Base-by-base conservation (phyloP, 2,797 vertebrate genomes). In the Pseudomugil tenellus region DNA sequence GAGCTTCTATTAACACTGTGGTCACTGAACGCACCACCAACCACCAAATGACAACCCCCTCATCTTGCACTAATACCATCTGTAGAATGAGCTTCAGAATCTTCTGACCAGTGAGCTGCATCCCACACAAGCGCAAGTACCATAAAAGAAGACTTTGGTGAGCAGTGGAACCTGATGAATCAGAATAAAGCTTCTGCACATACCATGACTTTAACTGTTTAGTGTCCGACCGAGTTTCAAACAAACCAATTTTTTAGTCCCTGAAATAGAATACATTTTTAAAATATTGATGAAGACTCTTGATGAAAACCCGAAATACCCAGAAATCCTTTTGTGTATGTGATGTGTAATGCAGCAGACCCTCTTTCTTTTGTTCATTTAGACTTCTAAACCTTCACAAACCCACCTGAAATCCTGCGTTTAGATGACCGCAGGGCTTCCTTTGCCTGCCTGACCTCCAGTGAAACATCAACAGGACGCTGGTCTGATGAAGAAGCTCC, bases 361-460 rank as follows among this genome's bases (percentile, higher is more conserved):
- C n/a, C n/a, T n/a, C n/a, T n/a, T n/a, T n/a, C n/a, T n/a, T n/a
- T n/a, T n/a, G n/a, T n/a, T n/a, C n/a, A 54, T 32, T 31, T 29
- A 16, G 14, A 23, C 31, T 17, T 28, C 17, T 37, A n/a, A 46
- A 63, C 14, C 51, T 57, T 35, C 1, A 4, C 13, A 29, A 55
- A 61, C 67, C 16, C 84, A 95, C 93, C 94, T 80, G 79, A 52
- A 49, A 59, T 72, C 85, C 85, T 84, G 6, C 67, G 90, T 12
- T 65, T 28, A 6, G 78, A 69, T 14, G 84, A 76, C 83, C 76
- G 89, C 70, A 87, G 70, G n/a, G 75, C 84, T 81, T 93, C 92
- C 78, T 88, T 92, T 28, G 62, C 77, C 70, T 85, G 83, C 43
- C 78, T 76, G 64, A 66, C 83, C 51, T 85, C 77, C 48, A 65